Evolutionary conservation across 2,888 invertebrate species (phyloP).

Genomic region (Lissonota sp.): DNA sequence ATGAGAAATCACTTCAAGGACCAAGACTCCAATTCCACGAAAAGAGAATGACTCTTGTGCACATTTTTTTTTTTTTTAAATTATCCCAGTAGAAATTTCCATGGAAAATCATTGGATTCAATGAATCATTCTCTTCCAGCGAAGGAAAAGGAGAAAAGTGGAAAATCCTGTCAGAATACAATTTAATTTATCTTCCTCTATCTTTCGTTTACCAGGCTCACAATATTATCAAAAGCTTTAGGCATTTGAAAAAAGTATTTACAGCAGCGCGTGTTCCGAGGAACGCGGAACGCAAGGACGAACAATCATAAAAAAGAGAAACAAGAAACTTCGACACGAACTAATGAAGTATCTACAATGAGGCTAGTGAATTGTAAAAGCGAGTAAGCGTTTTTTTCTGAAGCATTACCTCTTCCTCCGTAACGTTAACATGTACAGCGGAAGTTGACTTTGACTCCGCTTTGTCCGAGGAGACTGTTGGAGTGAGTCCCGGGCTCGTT

Average conservation of each 20-base stretch:
- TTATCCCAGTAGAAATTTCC: neutral
- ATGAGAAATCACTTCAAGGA: neutral
- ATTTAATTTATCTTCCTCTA: neutral
- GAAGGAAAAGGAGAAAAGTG: neutral
- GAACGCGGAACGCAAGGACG: conserved; percentile 24
- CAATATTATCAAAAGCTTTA: conserved; percentile 35
- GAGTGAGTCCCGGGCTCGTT: conserved; percentile 61
- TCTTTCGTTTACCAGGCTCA: neutral
- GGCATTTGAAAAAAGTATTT: conserved; percentile 28
- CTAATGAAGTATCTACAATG: conserved; percentile 42
- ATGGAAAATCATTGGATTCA: neutral
- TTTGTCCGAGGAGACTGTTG: conserved; percentile 62
- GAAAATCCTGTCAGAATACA: neutral
- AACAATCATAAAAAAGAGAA: conserved; percentile 12
- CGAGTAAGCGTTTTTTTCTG: conserved; percentile 56
- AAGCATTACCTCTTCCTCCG: conserved; percentile 82
- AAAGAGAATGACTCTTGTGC: neutral
- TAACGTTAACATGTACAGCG: conserved; percentile 76
- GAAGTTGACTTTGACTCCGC: conserved; percentile 72
- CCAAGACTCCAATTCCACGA: neutral
- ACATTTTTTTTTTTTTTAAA: neutral
- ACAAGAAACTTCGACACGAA: conserved; percentile 36
- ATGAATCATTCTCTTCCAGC: neutral
- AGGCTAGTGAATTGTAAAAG: conserved; percentile 65
- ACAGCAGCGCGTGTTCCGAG: conserved; percentile 49